Evolutionary conservation across 1,140 invertebrate genomes (phyloP).

Genomic region (Micrasema longulum): DNA sequence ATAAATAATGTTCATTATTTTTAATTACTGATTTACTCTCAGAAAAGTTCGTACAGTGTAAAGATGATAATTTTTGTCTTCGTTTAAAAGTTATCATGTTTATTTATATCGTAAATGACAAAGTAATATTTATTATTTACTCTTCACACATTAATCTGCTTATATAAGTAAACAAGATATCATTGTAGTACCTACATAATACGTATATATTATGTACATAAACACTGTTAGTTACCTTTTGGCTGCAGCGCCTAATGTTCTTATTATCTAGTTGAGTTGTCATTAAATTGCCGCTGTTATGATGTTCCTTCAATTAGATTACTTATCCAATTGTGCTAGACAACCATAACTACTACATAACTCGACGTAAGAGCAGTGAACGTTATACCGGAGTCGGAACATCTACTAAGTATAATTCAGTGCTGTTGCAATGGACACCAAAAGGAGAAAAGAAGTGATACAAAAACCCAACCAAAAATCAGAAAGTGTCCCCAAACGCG

Average conservation of each 20-base stretch:
- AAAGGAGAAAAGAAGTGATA: background rate
- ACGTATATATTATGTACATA: too few species aligned
- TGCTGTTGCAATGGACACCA: conserved; percentile 20
- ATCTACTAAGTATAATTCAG: background rate
- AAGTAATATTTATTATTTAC: too few species aligned
- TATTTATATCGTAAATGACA: too few species aligned
- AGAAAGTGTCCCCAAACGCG: background rate
- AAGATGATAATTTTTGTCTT: too few species aligned
- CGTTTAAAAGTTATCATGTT: too few species aligned
- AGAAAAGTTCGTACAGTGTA: too few species aligned
- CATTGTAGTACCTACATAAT: background rate
- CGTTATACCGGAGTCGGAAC: background rate
- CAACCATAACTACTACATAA: background rate
- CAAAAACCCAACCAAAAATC: conserved; percentile 16
- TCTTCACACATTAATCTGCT: too few species aligned
- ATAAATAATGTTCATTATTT: too few species aligned
- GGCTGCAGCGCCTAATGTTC: conserved; percentile 7
- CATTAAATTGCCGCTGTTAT: conserved; percentile 30
- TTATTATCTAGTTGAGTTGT: conserved; percentile 48
- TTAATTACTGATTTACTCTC: too few species aligned
- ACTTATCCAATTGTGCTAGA: conserved; percentile 46
- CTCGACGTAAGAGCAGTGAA: conserved; percentile 2
- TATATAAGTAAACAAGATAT: conserved; percentile 17
- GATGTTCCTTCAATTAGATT: conserved; percentile 27
- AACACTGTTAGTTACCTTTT: conserved; percentile 17